Evolutionary conservation across 2,888 invertebrate species (phyloP), one percentile per base, ranked within the genome.

Genomic region (Magallana nippona): DNA sequence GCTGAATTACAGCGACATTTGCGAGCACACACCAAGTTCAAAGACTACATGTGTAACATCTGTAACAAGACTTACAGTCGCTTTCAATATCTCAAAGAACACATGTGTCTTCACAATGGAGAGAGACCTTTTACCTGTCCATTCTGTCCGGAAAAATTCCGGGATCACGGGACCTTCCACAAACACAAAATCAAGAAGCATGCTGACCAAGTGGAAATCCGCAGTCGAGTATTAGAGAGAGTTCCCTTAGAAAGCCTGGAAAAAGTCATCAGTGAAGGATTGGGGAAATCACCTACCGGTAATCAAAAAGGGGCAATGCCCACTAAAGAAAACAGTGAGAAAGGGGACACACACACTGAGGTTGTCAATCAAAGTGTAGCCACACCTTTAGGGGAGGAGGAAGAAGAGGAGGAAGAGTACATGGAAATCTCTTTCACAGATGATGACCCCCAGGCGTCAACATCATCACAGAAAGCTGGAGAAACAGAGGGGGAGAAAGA

Each of bases 61-160:
- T 94, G 94, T 86, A 92, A 91, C 1, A 93, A 94, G 87, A 92
- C 93, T 8, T 94, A 94, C 88, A 94, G 94, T 22, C 88, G 94
- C 22, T 92, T 92, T 57, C 94, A 94, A 86, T 94, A 94, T 78
- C 90, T 95, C 15, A 93, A 93, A 71, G 94, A 94, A 86, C 95
- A 95, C 87, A 91, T 92, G 88, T 94, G 94, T 86, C 85, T 92
- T 1, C 95, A 95, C 86, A 93, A 91, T 78, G 94, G 94, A 5
- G 86, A 91, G 15, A 94, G 91, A 82, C 94, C 94, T 0, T 94
- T 93, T 84, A 83, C 88, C 8, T 95, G 95, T 87, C 90, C 91
- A 58, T 89, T 91, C 57, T 94, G 94, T 87, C 85, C 88, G 13
- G 90, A 91, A 83, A 87, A 90, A 32, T 94, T 93, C 84, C 87